phyloP scores from a whole-genome alignment of 37 sponge, comb jelly and placozoan species.

The Petrosia ficiformis region DNA sequence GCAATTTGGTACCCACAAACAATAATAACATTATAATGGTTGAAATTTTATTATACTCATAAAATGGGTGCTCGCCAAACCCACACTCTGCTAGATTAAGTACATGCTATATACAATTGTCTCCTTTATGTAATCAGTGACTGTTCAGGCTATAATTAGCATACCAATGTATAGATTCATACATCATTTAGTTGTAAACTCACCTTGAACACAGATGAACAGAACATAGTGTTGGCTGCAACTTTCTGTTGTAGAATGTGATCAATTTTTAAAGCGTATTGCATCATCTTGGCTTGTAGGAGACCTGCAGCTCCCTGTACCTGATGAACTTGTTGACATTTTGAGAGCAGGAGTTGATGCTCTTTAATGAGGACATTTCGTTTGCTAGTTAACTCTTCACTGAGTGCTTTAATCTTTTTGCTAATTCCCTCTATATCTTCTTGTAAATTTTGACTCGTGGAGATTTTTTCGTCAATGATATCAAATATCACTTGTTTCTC shows the following conservation, averaged over 20 bases:
- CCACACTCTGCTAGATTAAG: no score
- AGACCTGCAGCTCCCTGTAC: background rate
- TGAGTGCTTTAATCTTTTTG: background rate
- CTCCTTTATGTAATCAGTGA: no score
- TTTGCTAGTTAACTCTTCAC: background rate
- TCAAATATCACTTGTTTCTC: background rate
- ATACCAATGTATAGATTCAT: no score
- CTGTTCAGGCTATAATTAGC: no score
- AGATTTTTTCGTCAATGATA: background rate
- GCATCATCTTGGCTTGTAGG: background rate
- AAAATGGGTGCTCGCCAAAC: no score
- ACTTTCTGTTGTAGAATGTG: background rate
- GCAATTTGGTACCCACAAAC: no score
- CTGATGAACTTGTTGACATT: conserved; percentile 2
- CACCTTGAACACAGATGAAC: background rate
- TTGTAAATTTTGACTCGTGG: background rate
- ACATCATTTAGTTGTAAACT: no score
- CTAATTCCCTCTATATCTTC: background rate
- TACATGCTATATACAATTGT: no score
- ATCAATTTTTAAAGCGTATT: background rate
- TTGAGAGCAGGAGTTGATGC: background rate
- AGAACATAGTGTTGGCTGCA: background rate
- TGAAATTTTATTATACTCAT: no score
- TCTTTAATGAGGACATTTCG: background rate
- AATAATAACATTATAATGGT: no score